These are phyloP conservation scores for Himantopus leucocephalus DNA, from an alignment of 2,113 vertebrate genomes.

Conservation along the genomic window DNA sequence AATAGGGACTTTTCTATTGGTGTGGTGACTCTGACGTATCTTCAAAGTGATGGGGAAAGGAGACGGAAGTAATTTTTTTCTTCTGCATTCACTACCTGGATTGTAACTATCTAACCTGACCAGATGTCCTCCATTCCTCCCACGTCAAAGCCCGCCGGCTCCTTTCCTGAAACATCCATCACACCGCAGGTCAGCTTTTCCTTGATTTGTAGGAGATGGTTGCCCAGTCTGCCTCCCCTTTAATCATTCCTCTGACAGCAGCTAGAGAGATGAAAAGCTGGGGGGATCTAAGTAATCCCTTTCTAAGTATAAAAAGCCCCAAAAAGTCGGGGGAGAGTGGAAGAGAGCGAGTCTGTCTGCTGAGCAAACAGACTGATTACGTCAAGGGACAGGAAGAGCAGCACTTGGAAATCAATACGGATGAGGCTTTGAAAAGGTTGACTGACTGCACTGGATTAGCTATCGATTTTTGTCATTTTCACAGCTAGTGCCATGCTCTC, in stretches of 20 bases:
- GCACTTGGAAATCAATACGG: slow-evolving; percentile 73
- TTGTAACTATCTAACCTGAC: neutral
- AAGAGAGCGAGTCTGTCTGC: slow-evolving; percentile 16
- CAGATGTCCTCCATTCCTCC: slow-evolving; percentile 18
- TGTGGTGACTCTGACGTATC: neutral
- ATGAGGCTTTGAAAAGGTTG: slow-evolving; percentile 79
- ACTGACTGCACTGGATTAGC: slow-evolving; percentile 79
- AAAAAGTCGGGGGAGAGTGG: neutral
- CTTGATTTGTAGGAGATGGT: slow-evolving; percentile 30
- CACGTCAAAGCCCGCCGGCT: neutral
- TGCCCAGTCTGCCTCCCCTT: slow-evolving; percentile 1
- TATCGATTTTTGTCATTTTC: slow-evolving; percentile 80
- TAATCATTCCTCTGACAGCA: slow-evolving; percentile 40
- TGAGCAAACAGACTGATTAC: slow-evolving; percentile 73
- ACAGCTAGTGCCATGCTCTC: slow-evolving; percentile 65
- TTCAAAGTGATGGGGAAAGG: neutral
- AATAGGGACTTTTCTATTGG: neutral
- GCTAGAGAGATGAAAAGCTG: slow-evolving; percentile 25
- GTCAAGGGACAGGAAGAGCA: slow-evolving; percentile 72
- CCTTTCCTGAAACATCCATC: slow-evolving; percentile 38
- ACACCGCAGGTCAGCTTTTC: neutral
- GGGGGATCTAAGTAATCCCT: slow-evolving; percentile 59
- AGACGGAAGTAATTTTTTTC: neutral
- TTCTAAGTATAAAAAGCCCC: slow-evolving; percentile 33
- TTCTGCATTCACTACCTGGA: neutral